Evolutionary conservation across 1,140 invertebrate genomes (phyloP), one percentile per base, ranked within the genome.

Genomic region (Melipona quadrifasciata): DNA sequence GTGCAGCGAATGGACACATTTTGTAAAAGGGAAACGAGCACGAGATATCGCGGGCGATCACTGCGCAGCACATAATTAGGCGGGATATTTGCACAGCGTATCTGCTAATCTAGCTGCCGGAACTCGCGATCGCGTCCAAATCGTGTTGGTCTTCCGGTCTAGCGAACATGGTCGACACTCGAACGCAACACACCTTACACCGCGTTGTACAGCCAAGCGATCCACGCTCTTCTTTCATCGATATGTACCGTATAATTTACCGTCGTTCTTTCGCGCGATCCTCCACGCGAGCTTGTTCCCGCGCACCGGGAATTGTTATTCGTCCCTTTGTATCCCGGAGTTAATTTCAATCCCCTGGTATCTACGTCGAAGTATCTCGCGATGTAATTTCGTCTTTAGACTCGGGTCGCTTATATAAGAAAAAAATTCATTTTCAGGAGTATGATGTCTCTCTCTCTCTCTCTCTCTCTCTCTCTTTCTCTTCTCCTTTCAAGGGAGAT

Each of bases 91-190:
- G 17, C 17, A 55, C 47, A 73, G 47, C n/a, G n/a, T 73, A 73
- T 31, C 71, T 31, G 71, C 47, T 73, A 73, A 73, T 73, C 47
- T 47, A 73, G 47, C 71, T 55, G 16, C 47, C 4, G n/a, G 47
- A 73, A 73, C 24, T 72, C 39, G 70, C 70, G 70, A 86, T 84
- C 68, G 81, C 31, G 79, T 83, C 55, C 76, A 79, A 87, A 89
- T 90, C 80, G 61, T 89, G 78, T 90, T 87, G 64, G 67, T 84
- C 75, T 90, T 89, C 76, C 80, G 75, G 85, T 89, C 87, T 87
- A 55, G 82, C 72, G 80, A 85, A n/a, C 82, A 83, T 61, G 21
- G n/a, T 72, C 47, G 39, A 73, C n/a, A 53, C 53, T 73, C 27
- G 27, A 73, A 73, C 47, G 53, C 39, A 72, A 72, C 47, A 72